A percentile compares a stretch with the other conserved stretches of the same genome.
phyloP scores from a whole-genome alignment of 2,888 invertebrate genomes.

The Tachina fera region DNA sequence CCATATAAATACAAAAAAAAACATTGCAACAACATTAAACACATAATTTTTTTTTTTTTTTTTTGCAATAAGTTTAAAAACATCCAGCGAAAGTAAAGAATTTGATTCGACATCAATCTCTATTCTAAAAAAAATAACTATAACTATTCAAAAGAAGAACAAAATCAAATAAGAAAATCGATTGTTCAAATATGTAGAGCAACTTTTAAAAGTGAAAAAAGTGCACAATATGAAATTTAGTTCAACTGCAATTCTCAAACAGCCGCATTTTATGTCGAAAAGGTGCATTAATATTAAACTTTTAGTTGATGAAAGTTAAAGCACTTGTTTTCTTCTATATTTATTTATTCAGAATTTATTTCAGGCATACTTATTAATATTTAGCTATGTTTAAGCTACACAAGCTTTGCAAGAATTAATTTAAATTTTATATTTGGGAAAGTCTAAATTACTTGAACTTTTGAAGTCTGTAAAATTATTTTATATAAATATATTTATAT shows the following conservation, averaged over 20 bases:
- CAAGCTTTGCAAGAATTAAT: too few species aligned
- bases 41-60: background rate
- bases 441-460: too few species aligned
- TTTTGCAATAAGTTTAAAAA: background rate
- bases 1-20: too few species aligned
- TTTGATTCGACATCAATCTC: background rate
- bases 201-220: background rate
- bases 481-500: too few species aligned
- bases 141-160: slow-evolving; percentile 15
- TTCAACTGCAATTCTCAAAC: background rate
- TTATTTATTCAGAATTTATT: too few species aligned
- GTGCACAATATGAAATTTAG: background rate
- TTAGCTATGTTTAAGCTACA: too few species aligned
- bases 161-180: slow-evolving; percentile 28
- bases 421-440: too few species aligned
- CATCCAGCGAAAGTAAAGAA: background rate
- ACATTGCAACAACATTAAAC: background rate
- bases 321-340: too few species aligned
- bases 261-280: background rate
- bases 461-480: too few species aligned
- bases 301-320: too few species aligned
- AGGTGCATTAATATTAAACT: background rate
- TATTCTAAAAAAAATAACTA: background rate
- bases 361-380: too few species aligned
- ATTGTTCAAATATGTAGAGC: slow-evolving; percentile 28